Evolutionary conservation across 2,113 vertebrate genomes (phyloP), one percentile per base, ranked within the genome.

Genomic region (Antigone vipio): DNA sequence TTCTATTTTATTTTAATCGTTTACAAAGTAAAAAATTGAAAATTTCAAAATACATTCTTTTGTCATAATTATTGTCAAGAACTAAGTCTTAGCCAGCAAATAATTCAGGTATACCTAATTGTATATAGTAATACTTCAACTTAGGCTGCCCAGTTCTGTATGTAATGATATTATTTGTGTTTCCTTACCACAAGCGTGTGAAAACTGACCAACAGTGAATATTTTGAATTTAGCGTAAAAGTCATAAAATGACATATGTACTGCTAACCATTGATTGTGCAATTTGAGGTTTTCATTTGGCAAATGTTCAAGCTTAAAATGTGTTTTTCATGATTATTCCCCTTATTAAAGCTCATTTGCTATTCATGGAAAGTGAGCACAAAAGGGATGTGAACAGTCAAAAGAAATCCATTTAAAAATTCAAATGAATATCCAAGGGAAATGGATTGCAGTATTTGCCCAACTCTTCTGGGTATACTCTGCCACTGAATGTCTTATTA

Each of bases 281-380:
- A 84, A 26, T 81, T 68, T 74, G 76, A 96, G 83, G 35, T 60
- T 97, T 95, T 88, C 15, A 58, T 81, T 85, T 97, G 95, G 95
- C 96, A 96, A 96, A 97, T 64, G 58, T 92, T 97, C 95, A 94
- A 91, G 80, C 52, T 93, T 91, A 78, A 91, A 97, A 96, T 92
- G 85, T 97, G 96, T 93, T 97, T 95, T 97, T 97, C 88, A 68
- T 91, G 86, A 96, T 97, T 96, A 95, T 97, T 87, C 66, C n/a
- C 71, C 80, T 95, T 96, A 95, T 97, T 96, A 92, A 94, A 96
- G 64, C 92, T 93, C 79, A 92, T 96, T 96, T 93, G 40, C 83
- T 96, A 88, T 93, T 96, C 77, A 94, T 88, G 81, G 85, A 82
- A 94, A 96, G 44, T 84, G 88, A 96, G 85, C 92, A 96, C 93